Base-by-base conservation (phyloP, 2,113 vertebrate species). In the Gracilinanus agilis region DNA sequence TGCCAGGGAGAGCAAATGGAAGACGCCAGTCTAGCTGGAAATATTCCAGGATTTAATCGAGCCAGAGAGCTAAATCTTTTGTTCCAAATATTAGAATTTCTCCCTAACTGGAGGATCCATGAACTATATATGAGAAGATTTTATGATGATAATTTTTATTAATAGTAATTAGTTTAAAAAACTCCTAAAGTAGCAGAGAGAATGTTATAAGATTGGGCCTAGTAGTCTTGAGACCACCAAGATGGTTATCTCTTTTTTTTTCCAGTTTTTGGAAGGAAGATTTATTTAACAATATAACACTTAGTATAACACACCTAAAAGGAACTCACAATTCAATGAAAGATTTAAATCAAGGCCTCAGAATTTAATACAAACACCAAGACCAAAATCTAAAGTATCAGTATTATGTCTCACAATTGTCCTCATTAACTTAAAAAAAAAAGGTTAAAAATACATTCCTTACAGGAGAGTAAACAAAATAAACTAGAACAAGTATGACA, bases 211-310 rank as follows among this genome's bases (percentile, higher is more conserved):
- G 11, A 61, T 61, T 10, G 3, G 2, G 9, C 27, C 12, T 61
- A 27, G 58, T 12, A 61, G 27, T 13, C 58, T 34, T 4, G 27
- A 61, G 25, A 34, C 27, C 58, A 13, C 58, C 11, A 27, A 29
- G 58, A 61, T 49, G 49, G 49, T 49, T 49, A 3, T 5, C 49
- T 49, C 49, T 49, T 49, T 49, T 49, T 49, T 5, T 49, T 96
- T 98, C 97, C 98, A 98, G 98, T 98, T 98, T 99, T 98, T 98
- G 98, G 98, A 99, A 99, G 98, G 98, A 99, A 98, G 98, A 98
- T 99, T 99, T 99, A 99, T 99, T 99, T 98, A 98, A 99, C 98
- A 99, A 98, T 49, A 98, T 98, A 98, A 98, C 98, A 99, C 98
- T 99, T 98, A 98, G 98, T 98, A 98, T 98, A 98, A 99, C 98